These are phyloP conservation scores for Marmota flaviventris DNA, from an alignment of 2,113 vertebrate species.

Conservation along the genomic window DNA sequence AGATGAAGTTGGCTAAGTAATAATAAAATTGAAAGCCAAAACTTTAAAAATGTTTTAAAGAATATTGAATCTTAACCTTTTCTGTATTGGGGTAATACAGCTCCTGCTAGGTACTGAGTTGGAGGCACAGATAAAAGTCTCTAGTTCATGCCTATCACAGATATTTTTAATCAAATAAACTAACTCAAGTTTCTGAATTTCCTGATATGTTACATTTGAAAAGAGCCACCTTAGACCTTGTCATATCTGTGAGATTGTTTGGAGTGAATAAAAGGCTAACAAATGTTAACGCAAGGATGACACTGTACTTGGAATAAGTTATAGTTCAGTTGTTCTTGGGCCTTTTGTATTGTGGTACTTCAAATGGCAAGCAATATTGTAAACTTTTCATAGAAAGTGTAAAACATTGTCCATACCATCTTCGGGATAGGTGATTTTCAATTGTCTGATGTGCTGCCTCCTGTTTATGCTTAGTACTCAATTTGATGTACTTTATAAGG, in stretches of 20 bases:
- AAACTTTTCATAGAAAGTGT: constrained; percentile 26
- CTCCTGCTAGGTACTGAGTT: not conserved
- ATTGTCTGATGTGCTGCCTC: not conserved
- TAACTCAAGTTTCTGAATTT: constrained; percentile 35
- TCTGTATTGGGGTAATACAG: not conserved
- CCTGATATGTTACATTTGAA: not conserved
- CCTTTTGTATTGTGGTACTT: constrained; percentile 1
- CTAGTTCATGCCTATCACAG: not conserved
- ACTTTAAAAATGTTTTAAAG: constrained; percentile 40
- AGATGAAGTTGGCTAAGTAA: not conserved
- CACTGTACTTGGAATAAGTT: not conserved
- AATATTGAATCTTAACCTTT: constrained; percentile 20
- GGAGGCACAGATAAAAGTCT: not conserved
- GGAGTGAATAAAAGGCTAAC: not conserved
- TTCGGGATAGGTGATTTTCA: not conserved
- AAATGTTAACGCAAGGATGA: constrained; percentile 13
- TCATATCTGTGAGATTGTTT: constrained; percentile 45
- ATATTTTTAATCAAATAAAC: constrained; percentile 35
- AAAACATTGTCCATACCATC: not conserved
- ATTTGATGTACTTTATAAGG: not conserved
- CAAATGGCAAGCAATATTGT: constrained; percentile 5
- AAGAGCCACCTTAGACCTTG: not conserved
- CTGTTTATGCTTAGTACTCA: not conserved
- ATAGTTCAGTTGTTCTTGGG: not conserved
- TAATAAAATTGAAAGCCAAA: constrained; percentile 8